Evolutionary conservation across 2,113 vertebrate genomes (phyloP), one percentile per base, ranked within the genome.

Genomic region (Romanogobio albipinnatus): DNA sequence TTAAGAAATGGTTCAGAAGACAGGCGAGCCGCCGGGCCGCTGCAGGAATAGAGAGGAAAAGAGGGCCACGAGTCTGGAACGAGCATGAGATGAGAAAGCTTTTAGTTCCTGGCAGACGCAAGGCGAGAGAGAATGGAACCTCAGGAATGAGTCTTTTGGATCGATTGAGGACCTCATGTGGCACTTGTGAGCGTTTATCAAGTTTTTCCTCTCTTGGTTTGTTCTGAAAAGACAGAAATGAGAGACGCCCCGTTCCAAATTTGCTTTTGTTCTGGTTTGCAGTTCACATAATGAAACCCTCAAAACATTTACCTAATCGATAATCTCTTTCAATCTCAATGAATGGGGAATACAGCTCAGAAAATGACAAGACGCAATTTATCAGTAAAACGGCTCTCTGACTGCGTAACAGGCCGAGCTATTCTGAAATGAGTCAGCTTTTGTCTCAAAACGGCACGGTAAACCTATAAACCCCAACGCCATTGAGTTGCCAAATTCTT

Each of bases 1-100:
- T 86, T 86, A 84, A 70, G 74, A 86, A 83, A 79, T 80, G 71
- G 61, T 86, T 53, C 47, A 86, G 61, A 53, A 76, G 80, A 24
- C 59, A 58, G 74, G 61, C 59, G 26, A 56, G 51, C 58, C 3
- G 59, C 45, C 33, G 17, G 19, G 19, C 53, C 39, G 74, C 59
- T 33, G 36, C 15, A 26, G 80, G 43, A 61, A 11, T 26, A 53
- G 62, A 39, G 47, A 43, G 22, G 22, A 49, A 5, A 45, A 49
- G 43, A 59, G 39, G 17, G 49, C n/a, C 66, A 36, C 11, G 33
- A 36, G 68, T 58, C 14, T 49, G 85, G 73, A 81, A 29, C 22
- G 47, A 49, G 43, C 2, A n/a, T 6, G 43, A 75, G 79, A 86
- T 86, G 80, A 70, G 71, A 78, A 86, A 76, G 76, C 70, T 81